These are phyloP conservation scores for Ruditapes philippinarum DNA, from an alignment of 1,140 invertebrate genomes.

Conservation along the genomic window DNA sequence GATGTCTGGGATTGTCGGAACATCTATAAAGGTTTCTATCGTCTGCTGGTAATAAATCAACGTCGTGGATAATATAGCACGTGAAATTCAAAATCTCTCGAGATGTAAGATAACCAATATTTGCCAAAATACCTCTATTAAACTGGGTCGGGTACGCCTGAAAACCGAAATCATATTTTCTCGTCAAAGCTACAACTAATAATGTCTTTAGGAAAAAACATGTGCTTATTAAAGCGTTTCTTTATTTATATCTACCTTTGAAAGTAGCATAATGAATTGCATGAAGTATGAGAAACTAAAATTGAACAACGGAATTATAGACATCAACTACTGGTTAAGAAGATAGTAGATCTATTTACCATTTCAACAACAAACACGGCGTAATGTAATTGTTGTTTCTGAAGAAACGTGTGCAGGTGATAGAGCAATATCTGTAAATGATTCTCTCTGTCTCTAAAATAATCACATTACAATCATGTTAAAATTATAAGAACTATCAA, in stretches of 20 bases:
- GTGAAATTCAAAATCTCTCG: constrained; percentile 91
- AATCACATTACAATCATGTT: no score
- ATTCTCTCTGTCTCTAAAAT: constrained; percentile 19
- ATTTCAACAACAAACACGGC: constrained; percentile 56
- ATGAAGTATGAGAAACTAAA: no score
- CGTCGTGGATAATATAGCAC: constrained; percentile 98
- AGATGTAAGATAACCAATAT: constrained; percentile 96
- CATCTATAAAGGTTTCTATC: constrained; percentile 96
- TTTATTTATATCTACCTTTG: no score
- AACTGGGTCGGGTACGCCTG: constrained; percentile 88
- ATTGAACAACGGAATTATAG: no score
- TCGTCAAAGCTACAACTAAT: no score
- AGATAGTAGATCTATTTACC: neutral
- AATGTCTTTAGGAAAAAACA: no score
- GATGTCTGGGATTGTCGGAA: constrained; percentile 89
- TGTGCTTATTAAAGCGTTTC: no score
- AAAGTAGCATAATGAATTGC: no score
- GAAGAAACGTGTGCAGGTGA: constrained; percentile 48
- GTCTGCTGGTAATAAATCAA: constrained; percentile 96
- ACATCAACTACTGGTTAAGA: no score
- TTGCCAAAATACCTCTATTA: constrained; percentile 97
- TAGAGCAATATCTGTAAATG: constrained; percentile 26
- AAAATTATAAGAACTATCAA: no score
- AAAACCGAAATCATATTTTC: no score
- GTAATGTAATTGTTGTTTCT: constrained; percentile 42